Percentiles rank a stretch among this genome's conserved stretches.
Evolutionary conservation across 2,113 vertebrate species (phyloP).

Genomic region (Cavia porcellus): DNA sequence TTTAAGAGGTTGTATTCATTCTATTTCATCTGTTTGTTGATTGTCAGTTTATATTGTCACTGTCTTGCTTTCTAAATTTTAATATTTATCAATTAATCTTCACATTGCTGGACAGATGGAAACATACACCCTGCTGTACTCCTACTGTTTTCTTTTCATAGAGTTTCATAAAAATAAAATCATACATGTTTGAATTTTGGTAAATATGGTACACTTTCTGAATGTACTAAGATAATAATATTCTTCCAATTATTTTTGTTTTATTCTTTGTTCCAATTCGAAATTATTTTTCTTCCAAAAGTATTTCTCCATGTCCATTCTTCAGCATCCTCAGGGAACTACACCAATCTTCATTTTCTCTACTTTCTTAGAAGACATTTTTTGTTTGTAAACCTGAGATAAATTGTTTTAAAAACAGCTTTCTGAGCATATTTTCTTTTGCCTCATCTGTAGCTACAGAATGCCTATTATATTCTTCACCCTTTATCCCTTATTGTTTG

Average conservation of each 20-base stretch:
- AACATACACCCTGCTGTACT: not conserved
- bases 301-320: not conserved
- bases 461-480: not conserved
- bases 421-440: slow-evolving; percentile 6
- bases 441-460: not conserved
- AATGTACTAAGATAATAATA: not conserved
- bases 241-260: not conserved
- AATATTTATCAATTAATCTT: not conserved
- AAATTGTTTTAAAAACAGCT: not conserved
- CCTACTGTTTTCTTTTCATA: slow-evolving; percentile 10
- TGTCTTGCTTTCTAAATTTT: not conserved
- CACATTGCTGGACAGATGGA: not conserved
- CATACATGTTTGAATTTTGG: not conserved
- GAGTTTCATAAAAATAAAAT: not conserved
- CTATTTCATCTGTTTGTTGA: not conserved
- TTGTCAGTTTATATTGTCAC: not conserved
- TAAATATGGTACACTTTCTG: not conserved
- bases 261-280: not conserved
- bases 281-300: not conserved
- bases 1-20: not conserved
- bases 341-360: slow-evolving; percentile 35
- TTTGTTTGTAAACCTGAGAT: slow-evolving; percentile 8
- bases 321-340: not conserved
- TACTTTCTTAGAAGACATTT: not conserved
- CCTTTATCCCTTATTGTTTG: not conserved